Percentiles rank a stretch among this genome's conserved stretches.
phyloP scores from a whole-genome alignment of 2,797 vertebrate genomes.

The Hydrolagus colliei region DNA sequence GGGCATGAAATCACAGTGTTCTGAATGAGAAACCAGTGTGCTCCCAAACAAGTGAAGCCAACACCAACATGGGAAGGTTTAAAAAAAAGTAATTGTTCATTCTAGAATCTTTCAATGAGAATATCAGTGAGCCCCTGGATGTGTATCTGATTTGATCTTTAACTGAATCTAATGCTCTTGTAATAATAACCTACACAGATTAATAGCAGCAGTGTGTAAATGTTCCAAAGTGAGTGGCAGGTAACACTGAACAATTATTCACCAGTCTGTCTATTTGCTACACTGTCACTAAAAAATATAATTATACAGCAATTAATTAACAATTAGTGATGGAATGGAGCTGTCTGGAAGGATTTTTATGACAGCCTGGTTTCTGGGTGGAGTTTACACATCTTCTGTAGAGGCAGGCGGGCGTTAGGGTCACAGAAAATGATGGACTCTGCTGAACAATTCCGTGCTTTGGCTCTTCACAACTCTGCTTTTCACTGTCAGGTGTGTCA shows the following conservation, averaged over 20 bases:
- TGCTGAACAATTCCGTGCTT: neutral
- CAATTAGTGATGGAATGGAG: neutral
- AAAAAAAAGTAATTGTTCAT: too few relatives aligned
- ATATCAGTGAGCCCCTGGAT: too few relatives aligned
- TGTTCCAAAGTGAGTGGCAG: neutral
- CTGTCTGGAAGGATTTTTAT: neutral
- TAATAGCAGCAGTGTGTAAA: neutral
- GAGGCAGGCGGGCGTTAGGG: neutral
- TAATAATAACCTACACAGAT: neutral
- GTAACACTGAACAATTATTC: neutral
- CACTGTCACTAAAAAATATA: neutral
- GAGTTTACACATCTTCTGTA: neutral
- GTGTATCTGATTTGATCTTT: too few relatives aligned
- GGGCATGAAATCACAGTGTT: too few relatives aligned
- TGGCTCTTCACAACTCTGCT: slow-evolving; percentile 2
- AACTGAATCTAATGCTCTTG: too few relatives aligned
- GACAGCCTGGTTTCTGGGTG: neutral
- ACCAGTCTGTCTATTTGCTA: neutral
- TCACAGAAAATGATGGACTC: slow-evolving; percentile 8
- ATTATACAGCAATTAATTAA: slow-evolving; percentile 12
- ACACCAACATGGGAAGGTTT: too few relatives aligned
- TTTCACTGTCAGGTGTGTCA: slow-evolving; percentile 21
- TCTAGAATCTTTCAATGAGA: too few relatives aligned
- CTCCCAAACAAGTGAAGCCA: too few relatives aligned
- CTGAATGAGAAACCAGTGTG: too few relatives aligned